phyloP scores from a whole-genome alignment of 2,797 vertebrate species.

The Poecilia velifera region DNA sequence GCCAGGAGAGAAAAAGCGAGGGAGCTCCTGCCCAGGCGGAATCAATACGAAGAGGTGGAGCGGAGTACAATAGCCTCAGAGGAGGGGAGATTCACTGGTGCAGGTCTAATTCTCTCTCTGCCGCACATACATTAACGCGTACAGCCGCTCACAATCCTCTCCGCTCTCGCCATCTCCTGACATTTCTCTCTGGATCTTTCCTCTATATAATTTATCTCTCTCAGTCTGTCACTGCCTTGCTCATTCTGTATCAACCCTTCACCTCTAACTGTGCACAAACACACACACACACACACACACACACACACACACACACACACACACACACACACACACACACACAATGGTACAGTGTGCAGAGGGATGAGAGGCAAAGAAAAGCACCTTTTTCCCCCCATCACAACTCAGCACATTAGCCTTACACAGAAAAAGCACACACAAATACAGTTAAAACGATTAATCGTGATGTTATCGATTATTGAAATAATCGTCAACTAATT shows the following conservation, averaged over 20 bases:
- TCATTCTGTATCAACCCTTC: conserved; percentile 52
- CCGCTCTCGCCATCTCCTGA: conserved; percentile 69
- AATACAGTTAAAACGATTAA: too few relatives aligned
- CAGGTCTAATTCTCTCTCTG: conserved; percentile 90
- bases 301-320: conserved; percentile 22
- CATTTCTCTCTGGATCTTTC: conserved; percentile 75
- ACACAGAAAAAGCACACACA: background rate
- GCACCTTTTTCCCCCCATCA: conserved; percentile 77
- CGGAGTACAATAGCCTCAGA: conserved; percentile 89
- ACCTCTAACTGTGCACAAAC: conserved; percentile 17
- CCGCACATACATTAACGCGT: conserved; percentile 42
- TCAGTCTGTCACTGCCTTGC: conserved; percentile 51
- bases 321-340: conserved; percentile 29
- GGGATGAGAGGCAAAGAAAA: conserved; percentile 79
- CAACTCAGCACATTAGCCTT: conserved; percentile 29
- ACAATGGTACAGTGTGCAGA: conserved; percentile 66
- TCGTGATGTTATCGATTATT: too few relatives aligned
- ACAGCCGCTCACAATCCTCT: conserved; percentile 55
- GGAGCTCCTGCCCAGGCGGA: conserved; percentile 67
- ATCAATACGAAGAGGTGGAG: conserved; percentile 83
- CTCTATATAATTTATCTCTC: conserved; percentile 68
- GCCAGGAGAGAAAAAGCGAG: conserved; percentile 41
- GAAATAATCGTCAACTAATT: too few relatives aligned
- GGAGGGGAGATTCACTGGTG: conserved; percentile 91
- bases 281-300: conserved; percentile 19